phyloP scores from a whole-genome alignment of 1,140 invertebrate genomes.

The Sitodiplosis mosellana region DNA sequence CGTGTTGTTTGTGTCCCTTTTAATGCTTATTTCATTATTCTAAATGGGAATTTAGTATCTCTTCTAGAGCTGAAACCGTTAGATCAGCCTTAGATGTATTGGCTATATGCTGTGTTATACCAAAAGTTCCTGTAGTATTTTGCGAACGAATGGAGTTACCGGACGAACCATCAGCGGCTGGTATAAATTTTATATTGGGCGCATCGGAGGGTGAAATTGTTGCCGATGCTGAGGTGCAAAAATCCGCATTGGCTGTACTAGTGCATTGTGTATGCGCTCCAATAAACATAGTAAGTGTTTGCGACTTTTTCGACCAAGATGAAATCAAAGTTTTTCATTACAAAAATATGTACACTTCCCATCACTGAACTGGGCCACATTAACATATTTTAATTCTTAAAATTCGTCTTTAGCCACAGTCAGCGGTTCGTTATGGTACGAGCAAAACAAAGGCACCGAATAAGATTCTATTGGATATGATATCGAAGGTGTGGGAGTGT shows the following conservation, averaged over 20 bases:
- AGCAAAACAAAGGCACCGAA: slow-evolving; percentile 52
- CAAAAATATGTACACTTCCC: too few relatives aligned
- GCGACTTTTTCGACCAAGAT: neutral
- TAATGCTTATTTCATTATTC: neutral
- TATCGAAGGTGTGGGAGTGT: slow-evolving; percentile 83
- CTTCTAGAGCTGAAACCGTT: slow-evolving; percentile 65
- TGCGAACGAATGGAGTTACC: slow-evolving; percentile 61
- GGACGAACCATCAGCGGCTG: slow-evolving; percentile 53
- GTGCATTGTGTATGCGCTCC: slow-evolving; percentile 89
- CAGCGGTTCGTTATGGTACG: slow-evolving; percentile 18
- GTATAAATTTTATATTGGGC: slow-evolving; percentile 53
- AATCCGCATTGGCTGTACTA: slow-evolving; percentile 70
- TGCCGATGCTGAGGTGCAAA: slow-evolving; percentile 75
- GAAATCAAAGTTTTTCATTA: too few relatives aligned
- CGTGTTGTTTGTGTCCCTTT: neutral
- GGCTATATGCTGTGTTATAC: slow-evolving; percentile 74
- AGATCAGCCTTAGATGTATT: slow-evolving; percentile 77
- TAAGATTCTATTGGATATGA: slow-evolving; percentile 64
- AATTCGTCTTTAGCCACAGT: neutral
- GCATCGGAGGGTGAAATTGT: slow-evolving; percentile 81
- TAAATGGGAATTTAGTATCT: slow-evolving; percentile 10
- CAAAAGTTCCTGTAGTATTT: slow-evolving; percentile 64
- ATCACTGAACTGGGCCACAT: neutral
- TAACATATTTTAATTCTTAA: neutral
- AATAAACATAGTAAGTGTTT: slow-evolving; percentile 46